Base-by-base conservation (phyloP, 2,797 vertebrate genomes). In the Bovichtus diacanthus region DNA sequence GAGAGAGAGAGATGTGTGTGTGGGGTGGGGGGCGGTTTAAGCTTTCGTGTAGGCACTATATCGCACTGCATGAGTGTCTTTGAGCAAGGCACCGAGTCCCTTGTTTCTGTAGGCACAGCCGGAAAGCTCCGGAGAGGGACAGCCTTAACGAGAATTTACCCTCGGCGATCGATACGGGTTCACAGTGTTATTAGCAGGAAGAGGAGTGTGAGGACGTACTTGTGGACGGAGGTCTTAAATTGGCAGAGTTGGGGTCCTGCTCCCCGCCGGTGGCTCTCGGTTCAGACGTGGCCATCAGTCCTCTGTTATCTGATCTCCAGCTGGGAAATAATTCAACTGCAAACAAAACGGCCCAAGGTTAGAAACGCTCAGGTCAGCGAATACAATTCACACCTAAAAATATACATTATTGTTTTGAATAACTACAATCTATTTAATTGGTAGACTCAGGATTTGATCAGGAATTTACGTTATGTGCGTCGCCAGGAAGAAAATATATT, bases 271-370 rank as follows among this genome's bases (percentile, higher is more conserved):
- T 95, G 89, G 97, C 95, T 81, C 96, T 96, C 63, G 97, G 96
- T 87, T 97, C 95, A 16, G 97, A 97, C 83, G 97, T 94, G 90
- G 98, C 98, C 97, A 98, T 99, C 88, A 80, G 67, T 95, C 92
- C 86, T 87, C 86, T 74, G 82, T 90, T 89, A 82, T 84, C 81
- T 92, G 87, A 84, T 84, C 78, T 70, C 62, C 81, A 75, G 70
- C 62, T 70, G 83, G 82, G 74, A 81, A 83, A 80, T 69, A 68
- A 82, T 67, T 87, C 63, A 87, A 7, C 84, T 91, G 85, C 82
- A 85, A 85, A 87, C 61, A 88, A 80, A 90, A 75, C 16, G 53
- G 83, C 81, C 81, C 58, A 84, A 72, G 76, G 81, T 93, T 84
- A 91, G 27, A n/a, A 63, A 29, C 15, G 13, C 2, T 34, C 19